Percentiles rank a stretch among this genome's conserved stretches.
Evolutionary conservation across 1,140 invertebrate species (phyloP).

Genomic region (Drosophila tani): DNA sequence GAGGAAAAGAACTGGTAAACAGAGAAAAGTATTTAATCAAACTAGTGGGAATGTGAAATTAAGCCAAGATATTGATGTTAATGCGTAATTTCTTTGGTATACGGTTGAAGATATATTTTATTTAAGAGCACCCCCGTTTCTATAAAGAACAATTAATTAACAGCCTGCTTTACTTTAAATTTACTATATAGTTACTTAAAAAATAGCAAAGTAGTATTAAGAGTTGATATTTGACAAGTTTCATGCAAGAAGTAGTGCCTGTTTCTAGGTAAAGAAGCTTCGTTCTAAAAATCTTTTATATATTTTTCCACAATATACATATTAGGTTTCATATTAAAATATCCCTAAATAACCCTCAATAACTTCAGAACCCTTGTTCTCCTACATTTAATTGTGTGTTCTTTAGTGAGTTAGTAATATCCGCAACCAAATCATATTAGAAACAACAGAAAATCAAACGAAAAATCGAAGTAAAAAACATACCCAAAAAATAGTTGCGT

Average conservation of each 20-base stretch:
- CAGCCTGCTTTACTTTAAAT: no score
- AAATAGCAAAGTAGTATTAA: background rate
- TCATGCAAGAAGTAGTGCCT: no score
- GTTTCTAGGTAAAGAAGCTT: background rate
- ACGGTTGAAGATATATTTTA: no score
- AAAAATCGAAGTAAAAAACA: slow-evolving; percentile 43
- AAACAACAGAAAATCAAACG: slow-evolving; percentile 6
- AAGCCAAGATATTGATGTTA: background rate
- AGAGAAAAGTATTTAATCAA: background rate
- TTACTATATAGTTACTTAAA: no score
- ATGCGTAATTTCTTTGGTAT: background rate
- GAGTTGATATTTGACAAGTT: background rate
- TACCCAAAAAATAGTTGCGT: slow-evolving; percentile 83
- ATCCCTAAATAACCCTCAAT: background rate
- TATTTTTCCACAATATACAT: background rate
- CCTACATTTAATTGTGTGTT: background rate
- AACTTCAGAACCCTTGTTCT: background rate
- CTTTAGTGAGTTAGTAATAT: slow-evolving; percentile 18
- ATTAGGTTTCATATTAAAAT: background rate
- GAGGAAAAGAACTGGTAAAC: background rate
- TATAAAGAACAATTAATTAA: no score
- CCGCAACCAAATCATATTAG: slow-evolving; percentile 13
- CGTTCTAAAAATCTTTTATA: background rate
- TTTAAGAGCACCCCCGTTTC: no score
- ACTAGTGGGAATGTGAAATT: background rate